Conservation (phyloP, 2,888 invertebrate species). For the Lithophane leautieri region DNA sequence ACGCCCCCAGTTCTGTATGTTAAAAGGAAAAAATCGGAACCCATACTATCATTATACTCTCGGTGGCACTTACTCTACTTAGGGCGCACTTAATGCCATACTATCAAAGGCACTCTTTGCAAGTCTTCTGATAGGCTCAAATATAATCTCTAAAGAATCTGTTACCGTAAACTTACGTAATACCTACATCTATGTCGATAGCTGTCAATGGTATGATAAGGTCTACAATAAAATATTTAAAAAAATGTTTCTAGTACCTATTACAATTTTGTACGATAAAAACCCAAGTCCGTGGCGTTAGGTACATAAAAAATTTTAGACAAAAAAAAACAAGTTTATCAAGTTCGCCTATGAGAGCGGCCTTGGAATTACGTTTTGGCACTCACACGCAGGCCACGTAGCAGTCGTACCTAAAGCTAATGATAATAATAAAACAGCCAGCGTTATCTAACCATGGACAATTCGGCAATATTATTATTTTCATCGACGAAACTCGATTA, state of each 20-base stretch:
- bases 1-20: background rate
- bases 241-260: background rate
- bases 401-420: background rate
- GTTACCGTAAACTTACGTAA: background rate
- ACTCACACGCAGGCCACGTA: background rate
- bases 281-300: no score
- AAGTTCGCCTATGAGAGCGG: slow-evolving; percentile 20
- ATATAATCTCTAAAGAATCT: slow-evolving; percentile 22
- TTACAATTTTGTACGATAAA: background rate
- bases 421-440: slow-evolving; percentile 5
- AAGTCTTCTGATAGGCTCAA: background rate
- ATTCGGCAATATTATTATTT: slow-evolving; percentile 24
- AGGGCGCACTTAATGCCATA: background rate
- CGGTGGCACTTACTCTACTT: slow-evolving; percentile 1
- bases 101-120: background rate
- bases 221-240: background rate
- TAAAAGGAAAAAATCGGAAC: background rate
- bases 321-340: slow-evolving; percentile 40
- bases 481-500: background rate
- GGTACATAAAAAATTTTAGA: background rate
- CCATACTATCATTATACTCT: background rate
- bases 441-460: slow-evolving; percentile 30
- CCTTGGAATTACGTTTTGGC: slow-evolving; percentile 43
- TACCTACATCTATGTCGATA: background rate
- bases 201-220: slow-evolving; percentile 6